These are phyloP conservation scores for Galendromus occidentalis DNA, from an alignment of 1,140 invertebrate species.

Conservation along the genomic window DNA sequence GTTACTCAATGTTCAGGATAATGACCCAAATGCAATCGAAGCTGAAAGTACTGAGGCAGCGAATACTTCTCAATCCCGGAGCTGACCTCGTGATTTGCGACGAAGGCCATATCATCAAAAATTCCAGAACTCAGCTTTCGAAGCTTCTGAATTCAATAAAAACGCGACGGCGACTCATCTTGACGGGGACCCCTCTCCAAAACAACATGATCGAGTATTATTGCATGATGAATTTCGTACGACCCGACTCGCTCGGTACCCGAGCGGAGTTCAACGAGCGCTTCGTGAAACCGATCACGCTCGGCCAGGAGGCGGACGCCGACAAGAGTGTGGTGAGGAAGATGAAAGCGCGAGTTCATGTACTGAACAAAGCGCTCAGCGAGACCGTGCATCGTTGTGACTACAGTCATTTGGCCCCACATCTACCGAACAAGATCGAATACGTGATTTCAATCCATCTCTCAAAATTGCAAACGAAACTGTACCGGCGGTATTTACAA, in stretches of 20 bases:
- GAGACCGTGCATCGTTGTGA: conserved; percentile 67
- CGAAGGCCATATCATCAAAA: conserved; percentile 84
- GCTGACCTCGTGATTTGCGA: conserved; percentile 53
- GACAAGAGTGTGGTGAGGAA: conserved; percentile 62
- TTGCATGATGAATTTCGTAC: conserved; percentile 84
- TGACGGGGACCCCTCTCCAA: conserved; percentile 86
- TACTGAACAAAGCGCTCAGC: conserved; percentile 73
- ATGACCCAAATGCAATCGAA: too few species aligned
- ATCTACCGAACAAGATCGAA: conserved; percentile 80
- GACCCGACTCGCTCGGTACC: conserved; percentile 73
- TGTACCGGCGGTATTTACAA: conserved; percentile 53
- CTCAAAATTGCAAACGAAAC: conserved; percentile 53
- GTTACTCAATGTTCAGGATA: conserved; percentile 78
- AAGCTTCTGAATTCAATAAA: conserved; percentile 57
- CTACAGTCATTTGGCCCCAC: conserved; percentile 70
- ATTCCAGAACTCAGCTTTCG: conserved; percentile 60
- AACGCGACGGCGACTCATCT: conserved; percentile 56
- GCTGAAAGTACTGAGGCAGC: conserved; percentile 27
- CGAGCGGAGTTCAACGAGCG: conserved; percentile 50
- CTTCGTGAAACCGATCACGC: conserved; percentile 82
- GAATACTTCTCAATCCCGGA: conserved; percentile 51
- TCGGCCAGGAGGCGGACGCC: conserved; percentile 84
- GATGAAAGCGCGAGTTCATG: conserved; percentile 86
- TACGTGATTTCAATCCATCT: conserved; percentile 74
- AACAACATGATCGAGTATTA: conserved; percentile 92